Conservation (phyloP, 2,797 vertebrate genomes). For the Propithecus perrieri region DNA sequence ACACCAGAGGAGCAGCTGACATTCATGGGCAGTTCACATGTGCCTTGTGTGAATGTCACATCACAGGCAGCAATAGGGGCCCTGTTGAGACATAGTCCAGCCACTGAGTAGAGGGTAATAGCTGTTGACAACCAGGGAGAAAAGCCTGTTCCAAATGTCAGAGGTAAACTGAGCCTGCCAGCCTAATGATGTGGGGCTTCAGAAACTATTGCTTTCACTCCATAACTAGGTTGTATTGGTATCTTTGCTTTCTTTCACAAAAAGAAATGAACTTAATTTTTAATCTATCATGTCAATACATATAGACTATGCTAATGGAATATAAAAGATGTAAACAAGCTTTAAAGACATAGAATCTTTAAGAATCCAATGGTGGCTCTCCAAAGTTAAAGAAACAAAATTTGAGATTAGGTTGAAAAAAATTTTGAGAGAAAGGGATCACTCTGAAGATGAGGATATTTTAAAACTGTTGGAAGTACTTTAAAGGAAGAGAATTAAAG, state of each 20-base stretch:
- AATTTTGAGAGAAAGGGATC: background rate
- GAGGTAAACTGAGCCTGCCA: background rate
- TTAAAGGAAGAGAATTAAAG: conserved; percentile 25
- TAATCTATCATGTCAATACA: background rate
- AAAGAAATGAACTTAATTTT: conserved; percentile 16
- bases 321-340: background rate
- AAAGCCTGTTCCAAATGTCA: background rate
- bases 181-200: background rate
- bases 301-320: background rate
- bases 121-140: background rate
- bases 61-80: background rate
- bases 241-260: conserved; percentile 3
- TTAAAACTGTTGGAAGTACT: conserved; percentile 54
- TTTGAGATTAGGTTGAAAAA: conserved; percentile 32
- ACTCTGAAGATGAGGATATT: conserved; percentile 17
- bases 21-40: background rate
- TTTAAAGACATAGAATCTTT: background rate
- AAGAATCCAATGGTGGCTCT: background rate
- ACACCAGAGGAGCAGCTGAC: background rate
- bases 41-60: background rate
- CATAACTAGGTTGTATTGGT: background rate
- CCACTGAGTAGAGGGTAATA: background rate
- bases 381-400: conserved; percentile 32
- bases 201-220: background rate
- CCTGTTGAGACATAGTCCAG: background rate